Conservation (phyloP, 1,140 invertebrate species). For the Diprion similis region DNA sequence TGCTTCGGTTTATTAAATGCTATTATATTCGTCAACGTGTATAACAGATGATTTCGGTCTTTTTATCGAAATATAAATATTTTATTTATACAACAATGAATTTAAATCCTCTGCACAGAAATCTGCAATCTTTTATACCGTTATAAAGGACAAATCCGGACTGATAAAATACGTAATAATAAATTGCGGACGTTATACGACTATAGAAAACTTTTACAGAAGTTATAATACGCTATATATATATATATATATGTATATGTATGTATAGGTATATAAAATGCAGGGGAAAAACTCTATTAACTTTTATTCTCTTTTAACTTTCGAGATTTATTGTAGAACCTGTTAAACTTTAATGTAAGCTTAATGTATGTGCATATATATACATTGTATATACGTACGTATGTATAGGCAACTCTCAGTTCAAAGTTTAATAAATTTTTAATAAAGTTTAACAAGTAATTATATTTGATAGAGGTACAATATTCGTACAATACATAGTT, state of each 20-base stretch:
- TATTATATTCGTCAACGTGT: too few relatives aligned
- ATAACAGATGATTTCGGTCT: too few relatives aligned
- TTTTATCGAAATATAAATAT: too few relatives aligned
- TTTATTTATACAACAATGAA: too few relatives aligned
- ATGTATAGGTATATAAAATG: background rate
- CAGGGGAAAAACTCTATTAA: constrained; percentile 52
- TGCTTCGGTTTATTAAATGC: too few relatives aligned
- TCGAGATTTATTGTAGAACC: constrained; percentile 30
- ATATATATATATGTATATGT: background rate
- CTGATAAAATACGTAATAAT: constrained; percentile 17
- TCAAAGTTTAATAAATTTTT: constrained; percentile 60
- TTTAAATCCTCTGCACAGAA: too few relatives aligned
- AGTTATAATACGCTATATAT: constrained; percentile 28
- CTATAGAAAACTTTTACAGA: constrained; percentile 14
- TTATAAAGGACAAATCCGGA: too few relatives aligned
- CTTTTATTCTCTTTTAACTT: constrained; percentile 49
- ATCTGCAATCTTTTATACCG: too few relatives aligned
- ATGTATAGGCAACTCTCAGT: constrained; percentile 50
- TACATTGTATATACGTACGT: too few relatives aligned
- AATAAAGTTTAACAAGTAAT: constrained; percentile 6
- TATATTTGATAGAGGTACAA: background rate
- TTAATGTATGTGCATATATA: too few relatives aligned
- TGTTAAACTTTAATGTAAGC: constrained; percentile 43
- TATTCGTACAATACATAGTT: too few relatives aligned
- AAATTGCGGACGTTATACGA: constrained; percentile 22